Conservation (phyloP, 2,888 invertebrate genomes). For the Nomada fucata region DNA sequence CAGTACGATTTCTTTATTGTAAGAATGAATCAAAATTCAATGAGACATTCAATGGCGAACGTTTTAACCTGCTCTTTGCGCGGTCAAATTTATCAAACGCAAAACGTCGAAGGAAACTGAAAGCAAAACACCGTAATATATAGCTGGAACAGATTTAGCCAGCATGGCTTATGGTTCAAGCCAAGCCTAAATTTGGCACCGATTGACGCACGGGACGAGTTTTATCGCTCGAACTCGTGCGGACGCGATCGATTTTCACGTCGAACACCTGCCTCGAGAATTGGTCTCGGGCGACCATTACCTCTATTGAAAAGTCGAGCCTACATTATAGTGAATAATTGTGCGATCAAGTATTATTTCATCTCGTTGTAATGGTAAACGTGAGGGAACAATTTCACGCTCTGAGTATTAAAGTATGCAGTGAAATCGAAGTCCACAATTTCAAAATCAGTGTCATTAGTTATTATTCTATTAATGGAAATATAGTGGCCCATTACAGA, state of each 20-base stretch:
- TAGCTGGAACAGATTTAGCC: conserved; percentile 64
- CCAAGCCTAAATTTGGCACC: conserved; percentile 68
- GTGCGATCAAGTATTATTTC: not conserved
- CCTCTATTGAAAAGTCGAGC: conserved; percentile 21
- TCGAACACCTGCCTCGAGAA: conserved; percentile 60
- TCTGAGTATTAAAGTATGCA: not conserved
- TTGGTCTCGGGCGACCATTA: conserved; percentile 28
- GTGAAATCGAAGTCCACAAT: not conserved
- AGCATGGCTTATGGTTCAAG: conserved; percentile 55
- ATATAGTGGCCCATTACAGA: too few species aligned
- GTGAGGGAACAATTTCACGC: not conserved
- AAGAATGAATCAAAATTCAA: not conserved
- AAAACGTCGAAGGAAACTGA: conserved; percentile 50
- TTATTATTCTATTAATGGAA: too few species aligned
- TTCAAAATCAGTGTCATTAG: not conserved
- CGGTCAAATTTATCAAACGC: conserved; percentile 52
- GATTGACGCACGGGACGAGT: conserved; percentile 69
- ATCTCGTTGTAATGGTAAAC: not conserved
- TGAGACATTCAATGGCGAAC: conserved; percentile 16
- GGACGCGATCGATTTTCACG: conserved; percentile 67
- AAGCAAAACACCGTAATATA: conserved; percentile 58
- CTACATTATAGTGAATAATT: not conserved
- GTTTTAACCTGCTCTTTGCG: not conserved
- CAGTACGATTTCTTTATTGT: too few species aligned
- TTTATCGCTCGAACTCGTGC: conserved; percentile 55